A percentile compares a stretch with the other conserved stretches of the same genome.
These are phyloP conservation scores for Bombus fervidus DNA, from an alignment of 1,140 invertebrate species.

Conservation along the genomic window DNA sequence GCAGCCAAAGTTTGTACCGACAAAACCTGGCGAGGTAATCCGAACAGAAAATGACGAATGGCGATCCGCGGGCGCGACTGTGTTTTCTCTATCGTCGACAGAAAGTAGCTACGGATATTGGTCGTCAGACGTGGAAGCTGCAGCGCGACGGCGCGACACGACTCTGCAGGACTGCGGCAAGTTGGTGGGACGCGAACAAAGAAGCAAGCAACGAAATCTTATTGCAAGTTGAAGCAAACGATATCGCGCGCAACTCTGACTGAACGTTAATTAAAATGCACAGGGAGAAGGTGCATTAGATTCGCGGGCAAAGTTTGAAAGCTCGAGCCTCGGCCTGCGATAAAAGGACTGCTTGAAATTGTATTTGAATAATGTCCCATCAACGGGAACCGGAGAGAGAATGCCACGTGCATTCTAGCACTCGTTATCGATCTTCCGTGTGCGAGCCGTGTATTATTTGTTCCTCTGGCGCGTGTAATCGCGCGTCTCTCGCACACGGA, in stretches of 20 bases:
- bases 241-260: conserved; percentile 29
- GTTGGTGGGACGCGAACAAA: not conserved
- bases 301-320: conserved; percentile 38
- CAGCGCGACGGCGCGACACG: no score
- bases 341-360: conserved; percentile 41
- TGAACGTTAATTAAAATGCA: conserved; percentile 49
- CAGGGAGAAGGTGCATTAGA: conserved; percentile 18
- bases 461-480: not conserved
- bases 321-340: not conserved
- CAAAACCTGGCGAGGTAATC: no score
- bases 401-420: conserved; percentile 23
- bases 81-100: not conserved
- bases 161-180: no score
- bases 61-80: not conserved
- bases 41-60: not conserved
- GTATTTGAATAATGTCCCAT: conserved; percentile 49
- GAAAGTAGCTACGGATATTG: conserved; percentile 10
- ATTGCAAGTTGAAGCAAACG: conserved; percentile 34
- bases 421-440: conserved; percentile 47
- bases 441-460: not conserved
- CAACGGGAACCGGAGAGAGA: not conserved
- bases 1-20: no score
- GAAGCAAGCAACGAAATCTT: conserved; percentile 14
- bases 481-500: not conserved
- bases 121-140: not conserved